phyloP scores from a whole-genome alignment of 1,140 invertebrate species.

The Drosophila bocki region DNA sequence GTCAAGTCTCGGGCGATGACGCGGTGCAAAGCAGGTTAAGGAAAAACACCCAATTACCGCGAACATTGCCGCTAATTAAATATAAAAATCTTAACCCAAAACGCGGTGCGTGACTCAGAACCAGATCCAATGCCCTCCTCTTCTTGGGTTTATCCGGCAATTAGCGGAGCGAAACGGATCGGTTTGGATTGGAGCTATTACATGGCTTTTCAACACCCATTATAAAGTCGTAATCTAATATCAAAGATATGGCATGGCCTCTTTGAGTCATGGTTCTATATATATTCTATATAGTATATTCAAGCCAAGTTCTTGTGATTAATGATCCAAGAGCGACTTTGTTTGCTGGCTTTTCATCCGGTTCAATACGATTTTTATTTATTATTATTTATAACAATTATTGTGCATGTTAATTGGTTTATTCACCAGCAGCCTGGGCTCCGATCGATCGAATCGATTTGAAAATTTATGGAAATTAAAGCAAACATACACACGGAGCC shows the following conservation, averaged over 20 bases:
- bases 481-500: conserved; percentile 22
- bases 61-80: conserved; percentile 45
- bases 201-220: conserved; percentile 45
- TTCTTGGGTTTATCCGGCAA: conserved; percentile 45
- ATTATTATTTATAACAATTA: conserved; percentile 48
- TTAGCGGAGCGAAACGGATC: conserved; percentile 7
- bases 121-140: conserved; percentile 40
- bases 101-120: conserved; percentile 36
- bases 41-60: conserved; percentile 50
- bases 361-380: conserved; percentile 40
- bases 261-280: conserved; percentile 41
- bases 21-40: conserved; percentile 45
- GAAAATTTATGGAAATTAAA: conserved; percentile 54
- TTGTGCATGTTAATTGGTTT: conserved; percentile 72
- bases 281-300: not conserved
- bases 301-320: conserved; percentile 47
- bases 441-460: conserved; percentile 32
- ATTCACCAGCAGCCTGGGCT: conserved; percentile 55
- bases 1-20: conserved; percentile 37
- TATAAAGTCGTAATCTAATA: conserved; percentile 26
- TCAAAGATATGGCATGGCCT: conserved; percentile 16
- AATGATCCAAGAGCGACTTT: conserved; percentile 30
- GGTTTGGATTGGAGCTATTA: conserved; percentile 15
- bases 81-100: conserved; percentile 47
- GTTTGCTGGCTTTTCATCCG: conserved; percentile 61